phyloP scores from a whole-genome alignment of 1,140 invertebrate species.

The Halictus rubicundus region DNA sequence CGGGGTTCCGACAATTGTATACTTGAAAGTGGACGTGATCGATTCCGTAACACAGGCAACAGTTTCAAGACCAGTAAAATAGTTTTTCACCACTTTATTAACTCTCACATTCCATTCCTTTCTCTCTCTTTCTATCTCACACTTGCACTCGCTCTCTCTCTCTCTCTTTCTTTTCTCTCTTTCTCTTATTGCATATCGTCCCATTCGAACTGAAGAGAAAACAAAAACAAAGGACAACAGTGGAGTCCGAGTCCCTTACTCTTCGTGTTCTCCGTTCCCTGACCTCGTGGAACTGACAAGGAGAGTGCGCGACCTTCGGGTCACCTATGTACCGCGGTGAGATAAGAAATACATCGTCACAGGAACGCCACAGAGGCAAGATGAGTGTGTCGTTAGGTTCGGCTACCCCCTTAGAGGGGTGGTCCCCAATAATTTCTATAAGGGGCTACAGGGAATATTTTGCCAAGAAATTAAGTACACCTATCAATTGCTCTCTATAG shows the following conservation, averaged over 20 bases:
- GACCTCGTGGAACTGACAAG: neutral
- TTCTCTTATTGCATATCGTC: constrained; percentile 33
- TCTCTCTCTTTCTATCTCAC: constrained; percentile 9
- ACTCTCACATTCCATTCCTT: constrained; percentile 43
- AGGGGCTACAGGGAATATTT: too few species aligned
- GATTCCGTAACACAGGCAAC: neutral
- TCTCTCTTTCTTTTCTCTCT: neutral
- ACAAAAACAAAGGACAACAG: neutral
- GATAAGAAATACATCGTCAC: too few species aligned
- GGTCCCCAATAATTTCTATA: too few species aligned
- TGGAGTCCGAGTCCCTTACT: constrained; percentile 1
- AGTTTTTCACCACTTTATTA: constrained; percentile 38
- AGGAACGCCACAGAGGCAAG: too few species aligned
- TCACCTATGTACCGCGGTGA: too few species aligned
- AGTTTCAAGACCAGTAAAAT: constrained; percentile 22
- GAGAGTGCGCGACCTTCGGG: too few species aligned
- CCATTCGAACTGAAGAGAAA: constrained; percentile 13
- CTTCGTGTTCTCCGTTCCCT: neutral
- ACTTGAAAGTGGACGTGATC: neutral
- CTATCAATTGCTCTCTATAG: too few species aligned
- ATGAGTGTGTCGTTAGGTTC: too few species aligned
- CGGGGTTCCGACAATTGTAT: too few species aligned
- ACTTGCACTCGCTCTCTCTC: constrained; percentile 14
- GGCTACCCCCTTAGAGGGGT: too few species aligned
- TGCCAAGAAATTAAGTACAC: too few species aligned